Conservation (phyloP, 2,113 vertebrate genomes). For the Pagrus major region DNA sequence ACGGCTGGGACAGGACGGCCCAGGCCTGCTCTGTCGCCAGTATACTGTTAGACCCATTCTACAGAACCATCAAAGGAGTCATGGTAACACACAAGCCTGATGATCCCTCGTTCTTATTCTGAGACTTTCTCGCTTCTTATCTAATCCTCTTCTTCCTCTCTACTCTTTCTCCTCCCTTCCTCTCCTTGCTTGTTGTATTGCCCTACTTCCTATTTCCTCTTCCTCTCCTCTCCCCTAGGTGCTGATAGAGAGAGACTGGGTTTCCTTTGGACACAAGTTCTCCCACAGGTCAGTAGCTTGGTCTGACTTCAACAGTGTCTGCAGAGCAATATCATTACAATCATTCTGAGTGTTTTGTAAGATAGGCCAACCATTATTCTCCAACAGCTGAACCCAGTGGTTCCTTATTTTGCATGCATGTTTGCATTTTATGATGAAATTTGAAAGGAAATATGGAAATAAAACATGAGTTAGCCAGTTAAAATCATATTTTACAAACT, state of each 20-base stretch:
- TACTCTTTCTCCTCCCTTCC: not conserved
- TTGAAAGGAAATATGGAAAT: not conserved
- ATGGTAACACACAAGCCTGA: conserved; percentile 85
- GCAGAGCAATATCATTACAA: not conserved
- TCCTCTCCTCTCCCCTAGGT: conserved; percentile 80
- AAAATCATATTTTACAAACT: not conserved
- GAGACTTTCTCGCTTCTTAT: not conserved
- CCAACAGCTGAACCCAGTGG: not conserved
- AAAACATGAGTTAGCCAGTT: not conserved
- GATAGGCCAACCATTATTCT: not conserved
- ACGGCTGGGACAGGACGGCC: conserved; percentile 97
- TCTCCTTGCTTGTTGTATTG: not conserved
- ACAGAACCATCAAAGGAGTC: conserved; percentile 94
- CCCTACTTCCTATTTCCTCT: not conserved
- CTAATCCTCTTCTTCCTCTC: not conserved
- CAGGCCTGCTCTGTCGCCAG: conserved; percentile 97
- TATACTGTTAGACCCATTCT: conserved; percentile 92
- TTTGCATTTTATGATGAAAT: not conserved
- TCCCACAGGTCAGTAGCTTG: conserved; percentile 91
- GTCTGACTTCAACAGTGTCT: not conserved
- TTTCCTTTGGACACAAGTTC: conserved; percentile 98
- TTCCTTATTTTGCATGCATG: not conserved
- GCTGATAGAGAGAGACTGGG: conserved; percentile 97
- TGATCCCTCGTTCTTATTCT: not conserved
- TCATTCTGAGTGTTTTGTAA: not conserved